Conservation (phyloP, 1,140 invertebrate genomes). For the Drosophila pruinosa region DNA sequence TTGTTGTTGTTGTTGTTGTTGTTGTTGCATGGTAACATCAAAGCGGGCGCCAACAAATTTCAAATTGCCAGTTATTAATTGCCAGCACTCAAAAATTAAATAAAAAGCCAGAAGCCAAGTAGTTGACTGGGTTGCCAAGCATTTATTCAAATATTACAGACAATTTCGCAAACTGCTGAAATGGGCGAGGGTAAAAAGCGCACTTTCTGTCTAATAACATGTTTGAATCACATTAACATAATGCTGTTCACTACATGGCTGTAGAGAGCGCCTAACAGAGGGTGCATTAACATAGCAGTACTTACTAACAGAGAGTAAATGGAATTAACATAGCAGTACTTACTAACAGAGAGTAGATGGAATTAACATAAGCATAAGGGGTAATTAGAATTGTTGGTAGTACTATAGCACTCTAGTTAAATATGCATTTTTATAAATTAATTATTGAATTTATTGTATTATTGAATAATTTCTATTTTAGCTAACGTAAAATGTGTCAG, state of each 20-base stretch:
- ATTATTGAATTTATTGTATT: too few relatives aligned
- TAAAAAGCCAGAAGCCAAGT: slow-evolving; percentile 8
- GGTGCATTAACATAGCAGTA: too few relatives aligned
- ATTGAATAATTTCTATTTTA: too few relatives aligned
- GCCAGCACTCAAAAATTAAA: neutral
- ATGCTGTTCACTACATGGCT: neutral
- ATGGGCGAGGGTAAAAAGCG: neutral
- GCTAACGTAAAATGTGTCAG: too few relatives aligned
- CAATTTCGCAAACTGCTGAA: slow-evolving; percentile 2
- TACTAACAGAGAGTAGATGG: too few relatives aligned
- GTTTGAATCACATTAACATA: neutral
- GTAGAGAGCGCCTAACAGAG: neutral
- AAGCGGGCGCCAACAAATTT: slow-evolving; percentile 39
- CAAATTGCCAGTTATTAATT: slow-evolving; percentile 40
- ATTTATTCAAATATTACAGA: slow-evolving; percentile 23
- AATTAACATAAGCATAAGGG: too few relatives aligned
- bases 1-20: neutral
- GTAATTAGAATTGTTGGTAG: too few relatives aligned
- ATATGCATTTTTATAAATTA: too few relatives aligned
- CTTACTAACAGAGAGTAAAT: too few relatives aligned
- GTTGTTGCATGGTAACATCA: slow-evolving; percentile 23
- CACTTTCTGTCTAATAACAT: neutral
- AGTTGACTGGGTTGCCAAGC: slow-evolving; percentile 8
- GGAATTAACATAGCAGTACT: too few relatives aligned
- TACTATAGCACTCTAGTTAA: too few relatives aligned